These are phyloP conservation scores for Novumbra hubbsi DNA, from an alignment of 2,797 vertebrate species.

Conservation along the genomic window DNA sequence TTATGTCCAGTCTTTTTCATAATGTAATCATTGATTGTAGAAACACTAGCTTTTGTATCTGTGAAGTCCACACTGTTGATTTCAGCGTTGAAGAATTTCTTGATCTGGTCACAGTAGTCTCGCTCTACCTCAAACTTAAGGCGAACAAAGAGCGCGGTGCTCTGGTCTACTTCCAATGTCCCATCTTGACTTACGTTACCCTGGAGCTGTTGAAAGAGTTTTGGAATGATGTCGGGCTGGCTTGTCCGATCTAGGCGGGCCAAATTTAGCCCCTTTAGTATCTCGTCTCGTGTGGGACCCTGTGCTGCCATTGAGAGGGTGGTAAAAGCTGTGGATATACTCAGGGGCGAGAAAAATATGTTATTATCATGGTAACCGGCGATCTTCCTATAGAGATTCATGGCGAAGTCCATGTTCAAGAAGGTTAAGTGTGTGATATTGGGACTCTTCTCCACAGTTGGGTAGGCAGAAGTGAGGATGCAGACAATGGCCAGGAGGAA, in stretches of 20 bases:
- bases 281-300: slow-evolving; percentile 75
- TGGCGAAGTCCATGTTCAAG: slow-evolving; percentile 84
- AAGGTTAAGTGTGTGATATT: slow-evolving; percentile 74
- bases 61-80: slow-evolving; percentile 78
- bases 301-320: slow-evolving; percentile 75
- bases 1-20: slow-evolving; percentile 72
- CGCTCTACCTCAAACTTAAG: slow-evolving; percentile 67
- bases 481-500: slow-evolving; percentile 50
- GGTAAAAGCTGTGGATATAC: slow-evolving; percentile 77
- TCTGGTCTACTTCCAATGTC: slow-evolving; percentile 73
- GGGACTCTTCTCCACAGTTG: slow-evolving; percentile 35
- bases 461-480: slow-evolving; percentile 37
- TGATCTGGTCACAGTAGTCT: slow-evolving; percentile 76
- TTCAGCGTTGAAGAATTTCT: slow-evolving; percentile 79
- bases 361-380: slow-evolving; percentile 83
- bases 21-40: slow-evolving; percentile 79
- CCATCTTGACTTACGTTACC: slow-evolving; percentile 75
- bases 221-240: slow-evolving; percentile 67
- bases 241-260: slow-evolving; percentile 54
- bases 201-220: slow-evolving; percentile 78
- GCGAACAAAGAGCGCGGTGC: slow-evolving; percentile 78
- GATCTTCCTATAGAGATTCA: slow-evolving; percentile 87
- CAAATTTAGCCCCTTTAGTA: slow-evolving; percentile 76
- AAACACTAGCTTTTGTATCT: slow-evolving; percentile 59
- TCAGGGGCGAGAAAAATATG: slow-evolving; percentile 86